phyloP scores from a whole-genome alignment of 1,140 invertebrate species.

The Papilio xuthus region DNA sequence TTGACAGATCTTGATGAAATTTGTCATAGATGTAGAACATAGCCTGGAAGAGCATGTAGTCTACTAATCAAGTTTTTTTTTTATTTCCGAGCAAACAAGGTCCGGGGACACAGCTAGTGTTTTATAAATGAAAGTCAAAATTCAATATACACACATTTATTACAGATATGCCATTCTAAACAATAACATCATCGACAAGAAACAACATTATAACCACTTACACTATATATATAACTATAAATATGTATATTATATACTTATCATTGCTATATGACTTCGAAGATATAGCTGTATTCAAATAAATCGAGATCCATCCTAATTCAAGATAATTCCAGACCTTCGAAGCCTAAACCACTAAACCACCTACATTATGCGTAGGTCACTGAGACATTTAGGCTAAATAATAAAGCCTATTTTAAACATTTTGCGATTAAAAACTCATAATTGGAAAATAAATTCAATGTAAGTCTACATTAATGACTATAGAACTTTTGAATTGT shows the following conservation, averaged over 20 bases:
- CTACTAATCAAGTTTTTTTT: too few species aligned
- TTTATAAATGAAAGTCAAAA: conserved; percentile 47
- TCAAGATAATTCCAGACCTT: not conserved
- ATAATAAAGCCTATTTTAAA: not conserved
- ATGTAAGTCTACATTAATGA: not conserved
- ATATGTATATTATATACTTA: conserved; percentile 51
- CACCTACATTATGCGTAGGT: not conserved
- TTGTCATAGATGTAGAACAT: too few species aligned
- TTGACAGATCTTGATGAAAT: too few species aligned
- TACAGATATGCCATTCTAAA: conserved; percentile 77
- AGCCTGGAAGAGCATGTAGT: too few species aligned
- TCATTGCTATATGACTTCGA: conserved; percentile 23
- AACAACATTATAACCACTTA: conserved; percentile 70
- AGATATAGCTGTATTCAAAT: not conserved
- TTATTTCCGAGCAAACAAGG: not conserved
- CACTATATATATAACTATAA: conserved; percentile 64
- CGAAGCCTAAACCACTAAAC: not conserved
- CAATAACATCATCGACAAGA: conserved; percentile 70
- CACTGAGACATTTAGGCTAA: not conserved
- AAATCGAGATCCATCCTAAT: not conserved
- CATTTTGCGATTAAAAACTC: not conserved
- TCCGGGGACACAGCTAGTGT: not conserved
- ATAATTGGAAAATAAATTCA: not conserved
- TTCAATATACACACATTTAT: conserved; percentile 79
- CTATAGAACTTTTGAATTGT: not conserved